These are phyloP conservation scores for Lasioglossum oenotherae DNA, from an alignment of 2,888 invertebrate genomes.

Conservation along the genomic window DNA sequence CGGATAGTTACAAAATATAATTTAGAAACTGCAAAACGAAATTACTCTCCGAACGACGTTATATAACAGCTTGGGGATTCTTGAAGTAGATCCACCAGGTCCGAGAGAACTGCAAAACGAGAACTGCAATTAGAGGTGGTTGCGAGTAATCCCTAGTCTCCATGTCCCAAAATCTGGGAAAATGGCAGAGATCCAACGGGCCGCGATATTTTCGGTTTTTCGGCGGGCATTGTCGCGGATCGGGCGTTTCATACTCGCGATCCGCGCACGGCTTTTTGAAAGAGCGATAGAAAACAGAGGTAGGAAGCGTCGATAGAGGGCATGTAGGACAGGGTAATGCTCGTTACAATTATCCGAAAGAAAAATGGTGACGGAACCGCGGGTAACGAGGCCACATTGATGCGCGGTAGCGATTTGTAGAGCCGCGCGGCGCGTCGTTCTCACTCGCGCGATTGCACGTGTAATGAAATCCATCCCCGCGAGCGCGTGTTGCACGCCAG, in stretches of 20 bases:
- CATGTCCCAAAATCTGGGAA: background rate
- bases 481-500: background rate
- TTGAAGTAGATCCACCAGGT: background rate
- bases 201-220: background rate
- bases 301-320: background rate
- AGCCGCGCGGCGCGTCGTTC: conserved; percentile 1
- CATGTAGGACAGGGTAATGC: conserved; percentile 6
- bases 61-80: too few species aligned
- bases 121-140: background rate
- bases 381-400: conserved; percentile 56
- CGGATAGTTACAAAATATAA: too few species aligned
- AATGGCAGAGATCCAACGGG: background rate
- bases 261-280: background rate
- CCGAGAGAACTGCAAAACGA: too few species aligned
- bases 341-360: conserved; percentile 44
- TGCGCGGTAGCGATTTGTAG: conserved; percentile 28
- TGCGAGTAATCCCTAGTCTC: background rate
- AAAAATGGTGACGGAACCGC: conserved; percentile 22
- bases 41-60: too few species aligned
- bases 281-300: background rate
- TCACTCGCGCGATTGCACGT: conserved; percentile 37
- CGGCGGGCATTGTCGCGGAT: background rate
- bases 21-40: too few species aligned
- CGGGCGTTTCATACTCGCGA: background rate
- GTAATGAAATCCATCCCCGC: conserved; percentile 51